phyloP scores from a whole-genome alignment of 2,113 vertebrate species.

The Ophthalmolycus amberensis region DNA sequence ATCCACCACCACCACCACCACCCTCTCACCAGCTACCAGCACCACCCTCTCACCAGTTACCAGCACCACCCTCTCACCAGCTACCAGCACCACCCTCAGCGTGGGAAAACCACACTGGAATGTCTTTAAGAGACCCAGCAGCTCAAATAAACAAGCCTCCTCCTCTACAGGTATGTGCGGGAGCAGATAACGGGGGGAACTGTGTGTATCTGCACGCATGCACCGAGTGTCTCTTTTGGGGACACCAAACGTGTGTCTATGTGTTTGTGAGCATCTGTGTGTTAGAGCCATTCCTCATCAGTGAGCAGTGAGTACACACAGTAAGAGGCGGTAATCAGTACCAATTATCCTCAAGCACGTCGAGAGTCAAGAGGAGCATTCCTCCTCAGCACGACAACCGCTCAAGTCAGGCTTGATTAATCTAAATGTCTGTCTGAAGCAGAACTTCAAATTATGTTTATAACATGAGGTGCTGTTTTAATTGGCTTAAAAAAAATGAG shows the following conservation, averaged over 20 bases:
- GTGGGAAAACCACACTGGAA: conserved; percentile 75
- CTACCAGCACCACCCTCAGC: conserved; percentile 50
- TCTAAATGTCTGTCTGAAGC: conserved; percentile 52
- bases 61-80: conserved; percentile 21
- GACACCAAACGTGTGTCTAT: conserved; percentile 40
- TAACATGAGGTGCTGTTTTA: background rate
- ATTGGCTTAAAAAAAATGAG: conserved; percentile 8
- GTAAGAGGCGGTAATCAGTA: conserved; percentile 75
- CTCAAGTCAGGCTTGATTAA: conserved; percentile 72
- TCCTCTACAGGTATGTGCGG: conserved; percentile 66
- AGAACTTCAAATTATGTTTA: conserved; percentile 25
- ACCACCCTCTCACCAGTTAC: no score
- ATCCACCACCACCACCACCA: conserved; percentile 19
- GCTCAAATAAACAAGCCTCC: conserved; percentile 63
- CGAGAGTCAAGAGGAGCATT: conserved; percentile 72
- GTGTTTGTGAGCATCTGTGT: conserved; percentile 56
- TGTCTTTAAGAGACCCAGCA: conserved; percentile 68
- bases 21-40: conserved; percentile 40
- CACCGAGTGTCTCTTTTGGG: conserved; percentile 24
- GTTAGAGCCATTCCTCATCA: conserved; percentile 67
- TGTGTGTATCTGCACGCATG: conserved; percentile 18
- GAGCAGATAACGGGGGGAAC: conserved; percentile 58
- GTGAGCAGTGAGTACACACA: conserved; percentile 65
- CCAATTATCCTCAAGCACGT: conserved; percentile 75
- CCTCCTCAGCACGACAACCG: conserved; percentile 62